Percentiles rank a stretch among this genome's conserved stretches.
Evolutionary conservation across 2,797 vertebrate species (phyloP).

Genomic region (Taeniopygia guttata): DNA sequence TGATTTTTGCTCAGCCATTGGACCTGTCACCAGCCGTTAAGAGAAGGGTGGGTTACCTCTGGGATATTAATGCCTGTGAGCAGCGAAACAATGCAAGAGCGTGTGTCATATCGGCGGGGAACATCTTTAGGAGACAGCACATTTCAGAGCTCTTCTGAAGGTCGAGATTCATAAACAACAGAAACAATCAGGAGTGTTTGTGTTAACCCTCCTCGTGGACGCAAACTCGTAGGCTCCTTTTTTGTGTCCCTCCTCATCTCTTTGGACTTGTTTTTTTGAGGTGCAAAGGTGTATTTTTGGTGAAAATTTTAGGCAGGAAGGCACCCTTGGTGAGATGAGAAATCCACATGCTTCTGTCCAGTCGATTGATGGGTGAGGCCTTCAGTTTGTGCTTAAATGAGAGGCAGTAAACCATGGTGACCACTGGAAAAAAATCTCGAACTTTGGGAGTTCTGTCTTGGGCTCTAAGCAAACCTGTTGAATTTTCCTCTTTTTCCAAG

Average conservation of each 20-base stretch:
- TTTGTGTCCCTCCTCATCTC: neutral
- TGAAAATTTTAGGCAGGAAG: neutral
- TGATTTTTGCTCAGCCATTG: constrained; percentile 82
- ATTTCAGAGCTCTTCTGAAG: constrained; percentile 61
- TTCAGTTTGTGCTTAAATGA: neutral
- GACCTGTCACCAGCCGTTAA: constrained; percentile 81
- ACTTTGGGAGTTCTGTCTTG: neutral
- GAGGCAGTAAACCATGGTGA: neutral
- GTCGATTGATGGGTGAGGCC: rapidly evolving
- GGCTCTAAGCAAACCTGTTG: neutral
- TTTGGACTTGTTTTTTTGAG: neutral
- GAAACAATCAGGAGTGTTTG: constrained; percentile 45
- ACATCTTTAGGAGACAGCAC: constrained; percentile 76
- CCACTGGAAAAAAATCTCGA: neutral
- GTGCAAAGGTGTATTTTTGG: neutral
- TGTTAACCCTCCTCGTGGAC: neutral
- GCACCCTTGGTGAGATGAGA: neutral
- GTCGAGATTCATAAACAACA: constrained; percentile 70
- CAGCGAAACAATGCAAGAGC: constrained; percentile 67
- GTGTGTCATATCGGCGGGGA: constrained; percentile 74
- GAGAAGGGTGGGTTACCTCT: constrained; percentile 73
- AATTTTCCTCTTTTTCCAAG: neutral
- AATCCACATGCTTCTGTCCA: neutral
- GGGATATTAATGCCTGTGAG: constrained; percentile 68
- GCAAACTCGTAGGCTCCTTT: neutral